Evolutionary conservation across 2,797 vertebrate genomes (phyloP), one percentile per base, ranked within the genome.

Genomic region (Trachops cirrhosus): DNA sequence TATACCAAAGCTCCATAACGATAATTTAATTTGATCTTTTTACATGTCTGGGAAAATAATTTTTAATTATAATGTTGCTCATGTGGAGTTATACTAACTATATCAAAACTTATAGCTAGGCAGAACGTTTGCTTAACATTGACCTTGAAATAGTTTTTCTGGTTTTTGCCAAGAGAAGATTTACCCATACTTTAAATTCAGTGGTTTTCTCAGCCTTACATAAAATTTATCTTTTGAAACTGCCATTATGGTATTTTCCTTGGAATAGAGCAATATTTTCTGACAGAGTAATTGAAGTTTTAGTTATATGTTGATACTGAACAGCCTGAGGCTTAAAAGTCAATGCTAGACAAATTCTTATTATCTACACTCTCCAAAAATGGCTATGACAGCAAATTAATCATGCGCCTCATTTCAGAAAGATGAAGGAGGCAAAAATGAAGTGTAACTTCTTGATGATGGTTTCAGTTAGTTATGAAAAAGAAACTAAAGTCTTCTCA

Each of bases 201-300:
- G 21, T 39, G 62, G 32, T 26, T 90, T 86, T 88, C 68, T 92
- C 48, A 86, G 37, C 22, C 34, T 83, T 67, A 74, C 54, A 95
- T 74, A 85, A 91, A 94, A 89, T 57, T 24, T 34, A 37, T 52
- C 11, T 39, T 95, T 39, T 82, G 75, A 90, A 94, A 44, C 7
- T 9, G 57, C 46, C 50, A 21, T 86, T 75, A 78, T 10, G n/a
- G 9, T 54, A 85, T 86, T 91, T 93, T 93, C 44, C 50, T 95
- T 92, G 64, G 34, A 32, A 71, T 19, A 11, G 52, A 96, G 78
- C 74, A 94, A 52, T 91, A 78, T 94, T 96, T 95, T 92, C 68
- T 91, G 54, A 90, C 50, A 90, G 39, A 93, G 24, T 83, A 95
- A 89, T 79, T 64, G 44, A 93, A 89, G 41, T 77, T 82, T 44